Evolutionary conservation across 2,888 invertebrate genomes (phyloP).

Genomic region (Eupithecia insigniata): DNA sequence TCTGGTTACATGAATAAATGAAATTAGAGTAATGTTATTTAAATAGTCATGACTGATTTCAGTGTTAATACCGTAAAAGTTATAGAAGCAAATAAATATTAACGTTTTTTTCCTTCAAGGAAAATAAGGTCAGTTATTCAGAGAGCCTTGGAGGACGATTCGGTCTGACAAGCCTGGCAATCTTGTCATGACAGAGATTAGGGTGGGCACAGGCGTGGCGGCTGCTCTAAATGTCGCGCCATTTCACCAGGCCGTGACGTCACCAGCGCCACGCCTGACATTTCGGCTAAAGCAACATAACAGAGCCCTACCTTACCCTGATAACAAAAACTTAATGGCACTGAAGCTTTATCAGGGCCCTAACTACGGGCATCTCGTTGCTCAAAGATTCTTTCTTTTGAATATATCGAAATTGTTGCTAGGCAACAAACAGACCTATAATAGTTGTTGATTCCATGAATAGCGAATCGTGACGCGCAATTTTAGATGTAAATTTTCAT

Average conservation of each 20-base stretch:
- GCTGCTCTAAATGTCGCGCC: slow-evolving; percentile 79
- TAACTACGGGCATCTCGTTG: slow-evolving; percentile 1
- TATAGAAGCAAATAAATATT: not conserved
- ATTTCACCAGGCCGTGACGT: slow-evolving; percentile 76
- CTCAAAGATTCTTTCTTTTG: not conserved
- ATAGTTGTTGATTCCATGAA: not conserved
- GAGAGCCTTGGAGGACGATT: slow-evolving; percentile 63
- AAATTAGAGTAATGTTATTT: not conserved
- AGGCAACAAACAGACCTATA: not conserved
- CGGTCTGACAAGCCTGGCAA: slow-evolving; percentile 72
- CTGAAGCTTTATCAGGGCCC: slow-evolving; percentile 49
- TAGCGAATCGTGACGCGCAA: not conserved
- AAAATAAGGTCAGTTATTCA: slow-evolving; percentile 59
- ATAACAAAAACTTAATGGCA: slow-evolving; percentile 74
- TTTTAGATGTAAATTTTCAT: too few species aligned
- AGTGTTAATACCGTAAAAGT: not conserved
- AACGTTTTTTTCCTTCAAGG: slow-evolving; percentile 23
- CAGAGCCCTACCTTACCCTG: slow-evolving; percentile 78
- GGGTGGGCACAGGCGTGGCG: slow-evolving; percentile 78
- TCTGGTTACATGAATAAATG: slow-evolving; percentile 62
- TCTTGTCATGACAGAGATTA: slow-evolving; percentile 75
- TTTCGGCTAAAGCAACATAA: slow-evolving; percentile 78
- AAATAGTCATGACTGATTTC: not conserved
- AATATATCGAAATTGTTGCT: not conserved
- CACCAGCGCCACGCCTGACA: slow-evolving; percentile 79